A percentile compares a stretch with the other conserved stretches of the same genome.
phyloP scores from a whole-genome alignment of 2,888 invertebrate species.

The Tigriopus californicus region DNA sequence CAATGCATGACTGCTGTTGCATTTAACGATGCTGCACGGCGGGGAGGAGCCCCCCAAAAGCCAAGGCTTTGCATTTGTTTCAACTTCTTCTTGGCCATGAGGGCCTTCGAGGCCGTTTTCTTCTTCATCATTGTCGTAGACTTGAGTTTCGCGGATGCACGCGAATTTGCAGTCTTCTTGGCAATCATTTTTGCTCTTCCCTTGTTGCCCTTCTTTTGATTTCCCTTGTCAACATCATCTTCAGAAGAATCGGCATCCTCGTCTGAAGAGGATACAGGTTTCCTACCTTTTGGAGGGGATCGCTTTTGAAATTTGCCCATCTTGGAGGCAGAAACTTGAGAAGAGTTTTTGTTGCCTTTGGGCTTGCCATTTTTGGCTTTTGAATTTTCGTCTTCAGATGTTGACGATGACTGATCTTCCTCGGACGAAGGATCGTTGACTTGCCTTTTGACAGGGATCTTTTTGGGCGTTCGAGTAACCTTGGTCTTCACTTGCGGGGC shows the following conservation, averaged over 20 bases:
- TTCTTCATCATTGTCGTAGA: neutral
- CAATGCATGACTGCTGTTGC: slow-evolving; percentile 77
- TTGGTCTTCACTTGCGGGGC: too few relatives aligned
- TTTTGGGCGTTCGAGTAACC: too few relatives aligned
- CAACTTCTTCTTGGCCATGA: neutral
- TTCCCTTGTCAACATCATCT: neutral
- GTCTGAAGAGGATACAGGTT: neutral
- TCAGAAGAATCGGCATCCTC: neutral
- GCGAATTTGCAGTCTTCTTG: neutral
- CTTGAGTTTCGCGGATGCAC: neutral
- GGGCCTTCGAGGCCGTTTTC: neutral
- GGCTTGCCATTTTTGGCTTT: neutral
- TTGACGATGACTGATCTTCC: too few relatives aligned
- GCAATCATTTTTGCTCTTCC: neutral
- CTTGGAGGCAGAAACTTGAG: too few relatives aligned
- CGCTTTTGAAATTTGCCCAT: too few relatives aligned
- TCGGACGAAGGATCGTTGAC: too few relatives aligned
- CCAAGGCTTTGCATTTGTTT: slow-evolving; percentile 23
- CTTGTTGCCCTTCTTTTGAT: neutral
- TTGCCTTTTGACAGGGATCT: too few relatives aligned
- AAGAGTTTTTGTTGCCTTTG: too few relatives aligned
- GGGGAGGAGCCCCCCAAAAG: slow-evolving; percentile 24
- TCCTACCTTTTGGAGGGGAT: too few relatives aligned
- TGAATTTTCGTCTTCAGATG: neutral
- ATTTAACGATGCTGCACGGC: slow-evolving; percentile 70